phyloP scores from a whole-genome alignment of 2,888 invertebrate genomes.

The Drosophila stalkeri region DNA sequence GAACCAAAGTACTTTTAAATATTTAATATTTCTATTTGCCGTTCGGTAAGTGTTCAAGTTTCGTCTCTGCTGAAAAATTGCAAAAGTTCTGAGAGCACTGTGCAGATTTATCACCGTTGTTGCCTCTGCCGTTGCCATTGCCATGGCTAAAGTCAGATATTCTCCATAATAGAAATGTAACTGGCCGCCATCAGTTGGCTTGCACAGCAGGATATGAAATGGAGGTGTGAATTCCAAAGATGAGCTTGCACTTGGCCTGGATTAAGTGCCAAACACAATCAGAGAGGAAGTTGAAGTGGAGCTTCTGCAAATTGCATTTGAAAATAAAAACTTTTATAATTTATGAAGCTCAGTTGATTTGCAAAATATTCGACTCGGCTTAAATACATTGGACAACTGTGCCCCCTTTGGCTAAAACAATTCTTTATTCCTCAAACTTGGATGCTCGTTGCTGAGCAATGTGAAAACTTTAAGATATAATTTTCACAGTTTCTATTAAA shows the following conservation, averaged over 20 bases:
- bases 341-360: background rate
- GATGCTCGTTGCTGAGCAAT: background rate
- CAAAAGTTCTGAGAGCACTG: constrained; percentile 50
- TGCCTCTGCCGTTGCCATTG: constrained; percentile 20
- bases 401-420: background rate
- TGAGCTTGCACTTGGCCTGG: constrained; percentile 4
- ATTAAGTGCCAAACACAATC: constrained; percentile 6
- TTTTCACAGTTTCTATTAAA: constrained; percentile 4
- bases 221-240: background rate
- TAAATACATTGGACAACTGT: background rate
- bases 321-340: background rate
- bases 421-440: background rate
- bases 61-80: constrained; percentile 48
- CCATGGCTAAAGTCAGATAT: constrained; percentile 14
- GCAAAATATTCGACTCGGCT: background rate
- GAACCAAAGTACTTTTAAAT: constrained; percentile 49
- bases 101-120: constrained; percentile 52
- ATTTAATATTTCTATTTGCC: constrained; percentile 58
- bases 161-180: constrained; percentile 41
- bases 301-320: background rate
- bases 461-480: background rate
- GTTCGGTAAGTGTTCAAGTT: constrained; percentile 44
- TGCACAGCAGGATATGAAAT: constrained; percentile 1
- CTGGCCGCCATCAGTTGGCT: constrained; percentile 18
- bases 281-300: background rate